These are phyloP conservation scores for Nasonia longicornis DNA, from an alignment of 1,140 invertebrate genomes.

Conservation along the genomic window DNA sequence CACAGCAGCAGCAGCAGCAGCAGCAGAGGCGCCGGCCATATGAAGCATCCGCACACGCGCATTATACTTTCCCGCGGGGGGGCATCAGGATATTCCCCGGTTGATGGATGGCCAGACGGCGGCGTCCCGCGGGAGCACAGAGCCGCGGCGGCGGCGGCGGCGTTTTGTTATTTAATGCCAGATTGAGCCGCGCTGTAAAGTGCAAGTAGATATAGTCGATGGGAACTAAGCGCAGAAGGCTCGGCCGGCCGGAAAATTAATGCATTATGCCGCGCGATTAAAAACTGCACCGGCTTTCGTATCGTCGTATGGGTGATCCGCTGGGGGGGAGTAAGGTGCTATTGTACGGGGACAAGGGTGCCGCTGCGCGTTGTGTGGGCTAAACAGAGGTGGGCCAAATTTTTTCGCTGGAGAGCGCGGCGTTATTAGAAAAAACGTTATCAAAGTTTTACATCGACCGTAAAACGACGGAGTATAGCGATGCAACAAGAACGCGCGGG, in stretches of 20 bases:
- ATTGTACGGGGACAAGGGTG: not conserved
- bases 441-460: not conserved
- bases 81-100: constrained; percentile 40
- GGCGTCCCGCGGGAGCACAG: constrained; percentile 48
- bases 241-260: constrained; percentile 39
- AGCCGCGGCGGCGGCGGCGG: constrained; percentile 25
- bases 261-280: constrained; percentile 36
- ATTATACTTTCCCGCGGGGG: constrained; percentile 49
- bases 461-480: not conserved
- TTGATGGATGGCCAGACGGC: constrained; percentile 54
- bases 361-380: not conserved
- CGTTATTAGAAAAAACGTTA: not conserved
- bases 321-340: not conserved
- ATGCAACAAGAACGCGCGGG: not conserved
- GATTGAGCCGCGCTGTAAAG: constrained; percentile 42
- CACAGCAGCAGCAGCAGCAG: not conserved
- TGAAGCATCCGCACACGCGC: constrained; percentile 36
- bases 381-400: not conserved
- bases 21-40: not conserved
- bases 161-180: constrained; percentile 57
- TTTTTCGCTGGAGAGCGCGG: no score
- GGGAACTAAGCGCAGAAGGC: not conserved
- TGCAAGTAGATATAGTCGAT: constrained; percentile 5
- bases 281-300: not conserved
- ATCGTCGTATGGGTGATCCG: not conserved